Evolutionary conservation across 2,797 vertebrate species (phyloP), one percentile per base, ranked within the genome.

Genomic region (Platalea minor): DNA sequence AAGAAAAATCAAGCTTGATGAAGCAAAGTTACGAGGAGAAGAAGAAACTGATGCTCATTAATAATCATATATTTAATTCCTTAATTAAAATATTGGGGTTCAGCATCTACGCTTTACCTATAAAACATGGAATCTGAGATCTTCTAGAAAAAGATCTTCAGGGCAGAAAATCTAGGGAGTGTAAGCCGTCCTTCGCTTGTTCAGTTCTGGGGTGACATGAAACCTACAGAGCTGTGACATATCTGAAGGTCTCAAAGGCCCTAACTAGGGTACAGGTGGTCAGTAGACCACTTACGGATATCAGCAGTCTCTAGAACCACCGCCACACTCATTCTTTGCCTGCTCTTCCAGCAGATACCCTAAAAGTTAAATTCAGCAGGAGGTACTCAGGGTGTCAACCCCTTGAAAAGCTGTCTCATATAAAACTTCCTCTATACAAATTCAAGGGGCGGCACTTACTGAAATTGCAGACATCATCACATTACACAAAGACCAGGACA

Each of bases 1-100:
- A 87, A 92, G 33, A 86, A 79, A 82, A 85, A 95, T 84, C 83
- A 95, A 72, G n/a, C 59, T 45, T 92, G 79, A 92, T 90, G 73
- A 95, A 81, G 24, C 14, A 82, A 76, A 46, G 37, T 67, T 88
- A 46, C 28, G 61, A 76, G 69, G 17, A 69, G 35, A 93, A 82
- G 25, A 85, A 82, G 29, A 91, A 78, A 63, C 5, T 17, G 0
- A 5, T 78, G 24, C 76, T 92, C 92, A 82, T 80, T 56, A 63
- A 29, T 31, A 89, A 51, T 35, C 4, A 54, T 21, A 11, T 43
- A 35, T 61, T 89, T 75, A 73, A 72, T 45, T 45, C 20, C 7
- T 13, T 57, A 45, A 43, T 54, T 77, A 11, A 57, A 91, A 65
- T n/a, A 43, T 2, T 20, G 0, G 11, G 3, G 7, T 48, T 84